A percentile compares a stretch with the other conserved stretches of the same genome.
Conservation (phyloP, 2,797 vertebrate species). For the Merluccius polli region DNA sequence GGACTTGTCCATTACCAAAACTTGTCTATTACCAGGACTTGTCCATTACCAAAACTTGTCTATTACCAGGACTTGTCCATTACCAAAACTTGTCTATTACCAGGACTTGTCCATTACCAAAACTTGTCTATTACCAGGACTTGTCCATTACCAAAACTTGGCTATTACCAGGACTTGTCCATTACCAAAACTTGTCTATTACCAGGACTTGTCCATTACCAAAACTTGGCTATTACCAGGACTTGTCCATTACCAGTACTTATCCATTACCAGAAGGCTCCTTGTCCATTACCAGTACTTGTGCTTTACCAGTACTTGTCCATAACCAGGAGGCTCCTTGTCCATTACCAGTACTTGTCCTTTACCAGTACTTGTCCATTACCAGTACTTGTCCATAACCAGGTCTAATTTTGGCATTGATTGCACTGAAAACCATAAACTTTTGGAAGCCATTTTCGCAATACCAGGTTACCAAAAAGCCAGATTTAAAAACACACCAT, state of each 20-base stretch:
- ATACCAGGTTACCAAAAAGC: slow-evolving; percentile 57
- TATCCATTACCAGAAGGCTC: neutral
- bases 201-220: slow-evolving; percentile 27
- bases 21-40: slow-evolving; percentile 31
- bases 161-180: slow-evolving; percentile 17
- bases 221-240: slow-evolving; percentile 20
- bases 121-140: neutral
- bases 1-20: slow-evolving; percentile 30
- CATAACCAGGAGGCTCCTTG: too few relatives aligned
- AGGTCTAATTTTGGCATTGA: slow-evolving; percentile 1
- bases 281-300: neutral
- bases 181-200: slow-evolving; percentile 35
- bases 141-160: neutral
- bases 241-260: neutral
- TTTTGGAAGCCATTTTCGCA: slow-evolving; percentile 50
- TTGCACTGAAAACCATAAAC: slow-evolving; percentile 42
- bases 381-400: neutral
- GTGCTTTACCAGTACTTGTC: neutral
- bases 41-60: slow-evolving; percentile 34
- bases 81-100: neutral
- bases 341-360: too few relatives aligned
- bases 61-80: neutral
- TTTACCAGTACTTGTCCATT: neutral
- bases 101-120: neutral
- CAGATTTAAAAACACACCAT: slow-evolving; percentile 51